Conservation (phyloP, 2,113 vertebrate genomes). For the Pterocles gutturalis region DNA sequence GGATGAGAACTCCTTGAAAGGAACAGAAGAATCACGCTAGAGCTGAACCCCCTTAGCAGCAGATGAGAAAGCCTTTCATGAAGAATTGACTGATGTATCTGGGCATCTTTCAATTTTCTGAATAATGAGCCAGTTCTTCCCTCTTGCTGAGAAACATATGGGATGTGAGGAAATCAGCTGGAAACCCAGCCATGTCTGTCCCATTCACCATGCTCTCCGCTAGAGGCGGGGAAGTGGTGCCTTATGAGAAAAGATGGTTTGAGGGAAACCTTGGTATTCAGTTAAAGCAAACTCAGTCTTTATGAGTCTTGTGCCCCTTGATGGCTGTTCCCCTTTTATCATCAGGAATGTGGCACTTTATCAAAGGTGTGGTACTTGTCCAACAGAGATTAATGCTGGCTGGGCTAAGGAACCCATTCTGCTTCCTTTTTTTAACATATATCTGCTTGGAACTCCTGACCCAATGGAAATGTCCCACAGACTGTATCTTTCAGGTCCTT, state of each 20-base stretch:
- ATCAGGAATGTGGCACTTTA: background rate
- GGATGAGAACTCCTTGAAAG: background rate
- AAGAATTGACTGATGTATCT: constrained; percentile 49
- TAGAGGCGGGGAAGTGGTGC: background rate
- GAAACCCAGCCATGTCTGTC: background rate
- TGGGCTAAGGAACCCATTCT: background rate
- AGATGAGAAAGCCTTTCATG: constrained; percentile 20
- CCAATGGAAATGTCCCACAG: background rate
- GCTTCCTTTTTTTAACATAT: background rate
- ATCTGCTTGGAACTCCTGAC: background rate
- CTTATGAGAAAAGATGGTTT: background rate
- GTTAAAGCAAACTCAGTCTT: background rate
- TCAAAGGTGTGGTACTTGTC: background rate
- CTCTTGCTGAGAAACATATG: constrained; percentile 54
- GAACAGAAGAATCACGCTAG: background rate
- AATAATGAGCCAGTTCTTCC: constrained; percentile 46
- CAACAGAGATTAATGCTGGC: background rate
- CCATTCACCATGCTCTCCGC: background rate
- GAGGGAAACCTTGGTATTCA: background rate
- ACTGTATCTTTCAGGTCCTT: background rate
- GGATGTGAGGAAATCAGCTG: constrained; percentile 39
- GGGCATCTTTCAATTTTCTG: constrained; percentile 40
- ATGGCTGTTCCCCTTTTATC: background rate
- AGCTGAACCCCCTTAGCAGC: background rate
- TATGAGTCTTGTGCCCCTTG: background rate